These are phyloP conservation scores for Graphium colonna DNA, from an alignment of 2,888 invertebrate genomes.

Conservation along the genomic window DNA sequence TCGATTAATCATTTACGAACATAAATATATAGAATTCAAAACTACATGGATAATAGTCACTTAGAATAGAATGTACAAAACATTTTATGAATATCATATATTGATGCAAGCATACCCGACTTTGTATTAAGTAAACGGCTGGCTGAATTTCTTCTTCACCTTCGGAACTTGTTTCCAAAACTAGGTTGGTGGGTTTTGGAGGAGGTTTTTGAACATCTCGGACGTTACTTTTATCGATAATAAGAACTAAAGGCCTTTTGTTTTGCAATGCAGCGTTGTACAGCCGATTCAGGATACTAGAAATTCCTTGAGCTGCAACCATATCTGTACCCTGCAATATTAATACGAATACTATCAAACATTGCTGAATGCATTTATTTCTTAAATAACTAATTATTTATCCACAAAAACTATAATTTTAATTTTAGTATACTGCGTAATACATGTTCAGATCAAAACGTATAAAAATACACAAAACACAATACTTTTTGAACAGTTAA, in stretches of 20 bases:
- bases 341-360: not conserved
- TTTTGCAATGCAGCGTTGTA: slow-evolving; percentile 6
- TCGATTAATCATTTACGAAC: no score
- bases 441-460: not conserved
- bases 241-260: slow-evolving; percentile 11
- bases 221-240: slow-evolving; percentile 11
- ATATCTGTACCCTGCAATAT: slow-evolving; percentile 2
- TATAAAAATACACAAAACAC: not conserved
- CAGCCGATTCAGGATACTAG: slow-evolving; percentile 14
- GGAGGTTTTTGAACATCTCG: not conserved
- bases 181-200: slow-evolving; percentile 2
- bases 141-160: not conserved
- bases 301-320: slow-evolving; percentile 2
- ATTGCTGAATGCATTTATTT: no score
- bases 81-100: not conserved
- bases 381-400: not conserved
- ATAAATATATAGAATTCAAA: no score
- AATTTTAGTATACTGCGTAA: not conserved
- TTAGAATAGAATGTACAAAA: not conserved
- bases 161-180: slow-evolving; percentile 15
- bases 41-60: no score
- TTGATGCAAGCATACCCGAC: not conserved
- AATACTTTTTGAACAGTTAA: not conserved
- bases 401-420: no score
- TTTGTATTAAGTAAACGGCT: slow-evolving; percentile 8